Percentiles rank a stretch among this genome's conserved stretches.
Conservation (phyloP, 2,888 invertebrate genomes). For the Nomada lathburiana region DNA sequence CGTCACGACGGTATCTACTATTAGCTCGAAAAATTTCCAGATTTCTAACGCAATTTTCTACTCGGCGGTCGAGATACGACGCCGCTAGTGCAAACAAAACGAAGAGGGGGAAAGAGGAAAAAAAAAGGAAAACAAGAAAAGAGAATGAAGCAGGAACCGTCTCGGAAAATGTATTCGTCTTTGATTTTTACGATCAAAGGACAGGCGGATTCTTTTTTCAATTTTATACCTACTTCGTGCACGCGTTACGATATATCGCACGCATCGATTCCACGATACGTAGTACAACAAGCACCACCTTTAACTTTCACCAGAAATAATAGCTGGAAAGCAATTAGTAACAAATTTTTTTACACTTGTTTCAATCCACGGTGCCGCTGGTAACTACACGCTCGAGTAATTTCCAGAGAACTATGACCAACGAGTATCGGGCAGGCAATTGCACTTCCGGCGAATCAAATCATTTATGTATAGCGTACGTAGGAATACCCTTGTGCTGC, state of each 20-base stretch:
- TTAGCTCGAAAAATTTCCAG: not conserved
- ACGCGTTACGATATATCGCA: not conserved
- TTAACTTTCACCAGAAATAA: slow-evolving; percentile 53
- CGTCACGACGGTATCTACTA: not conserved
- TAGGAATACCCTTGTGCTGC: not conserved
- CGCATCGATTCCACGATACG: not conserved
- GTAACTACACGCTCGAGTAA: slow-evolving; percentile 29
- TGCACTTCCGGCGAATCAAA: slow-evolving; percentile 23
- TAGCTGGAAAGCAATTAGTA: slow-evolving; percentile 47
- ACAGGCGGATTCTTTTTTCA: not conserved
- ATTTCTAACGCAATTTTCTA: slow-evolving; percentile 32
- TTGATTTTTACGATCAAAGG: not conserved
- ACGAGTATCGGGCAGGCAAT: slow-evolving; percentile 14
- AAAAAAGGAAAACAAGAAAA: not conserved
- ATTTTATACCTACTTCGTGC: not conserved
- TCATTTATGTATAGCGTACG: not conserved
- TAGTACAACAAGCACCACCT: not conserved
- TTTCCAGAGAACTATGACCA: slow-evolving; percentile 44
- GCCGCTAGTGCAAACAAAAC: not conserved
- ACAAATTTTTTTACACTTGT: slow-evolving; percentile 41
- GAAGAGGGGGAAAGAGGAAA: not conserved
- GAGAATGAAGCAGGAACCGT: too few species aligned
- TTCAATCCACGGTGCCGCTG: slow-evolving; percentile 6
- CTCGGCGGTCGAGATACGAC: slow-evolving; percentile 1
- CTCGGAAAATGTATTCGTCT: too few species aligned